A percentile compares a stretch with the other conserved stretches of the same genome.
Evolutionary conservation across 37 sponge, comb jelly and placozoan genomes (phyloP).

Genomic region (Sycon ciliatum): DNA sequence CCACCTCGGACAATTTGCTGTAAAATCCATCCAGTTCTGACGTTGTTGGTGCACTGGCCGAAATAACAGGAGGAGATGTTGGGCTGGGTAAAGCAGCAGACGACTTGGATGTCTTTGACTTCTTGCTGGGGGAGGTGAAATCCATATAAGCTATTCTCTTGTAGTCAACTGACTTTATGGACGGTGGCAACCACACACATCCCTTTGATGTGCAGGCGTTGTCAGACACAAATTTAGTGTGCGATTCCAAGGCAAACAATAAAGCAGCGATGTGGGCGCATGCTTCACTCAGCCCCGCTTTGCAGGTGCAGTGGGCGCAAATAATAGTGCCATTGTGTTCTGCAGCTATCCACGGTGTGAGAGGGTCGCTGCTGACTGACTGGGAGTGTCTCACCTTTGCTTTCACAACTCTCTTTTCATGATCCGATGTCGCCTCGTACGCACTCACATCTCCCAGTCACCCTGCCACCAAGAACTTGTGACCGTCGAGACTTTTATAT

Average conservation of each 20-base stretch:
- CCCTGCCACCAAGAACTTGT: too few species aligned
- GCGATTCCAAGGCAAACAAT: conserved; percentile 39
- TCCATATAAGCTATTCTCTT: conserved; percentile 33
- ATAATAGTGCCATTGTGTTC: conserved; percentile 27
- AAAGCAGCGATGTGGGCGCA: conserved; percentile 57
- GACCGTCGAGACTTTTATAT: too few species aligned
- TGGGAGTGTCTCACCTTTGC: conserved; percentile 47
- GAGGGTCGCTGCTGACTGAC: conserved; percentile 35
- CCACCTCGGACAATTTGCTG: too few species aligned
- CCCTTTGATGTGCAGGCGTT: conserved; percentile 35
- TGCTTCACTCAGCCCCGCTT: conserved; percentile 55
- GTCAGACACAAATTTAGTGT: conserved; percentile 12
- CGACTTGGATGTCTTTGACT: conserved; percentile 23
- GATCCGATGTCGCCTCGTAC: too few species aligned
- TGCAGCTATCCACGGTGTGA: conserved; percentile 38
- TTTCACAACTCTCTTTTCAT: too few species aligned
- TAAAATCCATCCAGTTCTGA: too few species aligned
- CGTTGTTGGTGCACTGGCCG: too few species aligned
- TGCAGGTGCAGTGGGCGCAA: conserved; percentile 65
- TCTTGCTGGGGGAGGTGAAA: conserved; percentile 27
- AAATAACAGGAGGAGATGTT: too few species aligned
- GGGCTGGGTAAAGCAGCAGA: too few species aligned
- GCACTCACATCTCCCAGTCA: too few species aligned
- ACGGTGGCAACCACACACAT: conserved; percentile 42
- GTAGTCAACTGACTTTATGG: conserved; percentile 34